phyloP scores from a whole-genome alignment of 1,140 invertebrate genomes.

The Drosophila chauvacae region DNA sequence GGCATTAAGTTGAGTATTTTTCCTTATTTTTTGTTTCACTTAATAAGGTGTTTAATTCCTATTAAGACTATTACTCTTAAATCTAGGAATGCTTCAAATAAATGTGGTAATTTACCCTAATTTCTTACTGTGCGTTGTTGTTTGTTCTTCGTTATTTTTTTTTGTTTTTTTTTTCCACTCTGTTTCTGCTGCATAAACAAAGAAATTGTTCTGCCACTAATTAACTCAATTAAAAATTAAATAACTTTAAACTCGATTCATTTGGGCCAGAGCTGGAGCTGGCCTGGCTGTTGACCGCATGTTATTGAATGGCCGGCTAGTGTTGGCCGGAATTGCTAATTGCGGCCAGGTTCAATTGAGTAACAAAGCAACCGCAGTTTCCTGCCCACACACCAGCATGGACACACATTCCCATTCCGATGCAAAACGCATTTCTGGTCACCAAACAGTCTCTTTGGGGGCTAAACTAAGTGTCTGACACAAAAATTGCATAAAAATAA shows the following conservation, averaged over 20 bases:
- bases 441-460: conserved; percentile 19
- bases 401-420: background rate
- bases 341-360: conserved; percentile 45
- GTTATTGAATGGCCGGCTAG: conserved; percentile 56
- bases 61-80: background rate
- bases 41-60: too few species aligned
- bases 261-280: conserved; percentile 8
- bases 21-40: too few species aligned
- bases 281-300: conserved; percentile 39
- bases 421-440: conserved; percentile 2
- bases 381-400: conserved; percentile 35
- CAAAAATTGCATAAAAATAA: conserved; percentile 49
- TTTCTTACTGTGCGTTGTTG: background rate
- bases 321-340: conserved; percentile 66
- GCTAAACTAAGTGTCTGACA: conserved; percentile 23
- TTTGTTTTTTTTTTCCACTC: background rate
- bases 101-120: too few species aligned
- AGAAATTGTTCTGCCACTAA: conserved; percentile 63
- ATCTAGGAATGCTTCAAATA: background rate
- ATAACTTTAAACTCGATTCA: conserved; percentile 70
- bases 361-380: conserved; percentile 58
- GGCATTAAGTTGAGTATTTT: background rate
- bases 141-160: background rate
- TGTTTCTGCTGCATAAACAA: conserved; percentile 73
- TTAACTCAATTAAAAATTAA: conserved; percentile 81